Conservation (phyloP, 2,888 invertebrate genomes). For the Xestoiulus laeticollis region DNA sequence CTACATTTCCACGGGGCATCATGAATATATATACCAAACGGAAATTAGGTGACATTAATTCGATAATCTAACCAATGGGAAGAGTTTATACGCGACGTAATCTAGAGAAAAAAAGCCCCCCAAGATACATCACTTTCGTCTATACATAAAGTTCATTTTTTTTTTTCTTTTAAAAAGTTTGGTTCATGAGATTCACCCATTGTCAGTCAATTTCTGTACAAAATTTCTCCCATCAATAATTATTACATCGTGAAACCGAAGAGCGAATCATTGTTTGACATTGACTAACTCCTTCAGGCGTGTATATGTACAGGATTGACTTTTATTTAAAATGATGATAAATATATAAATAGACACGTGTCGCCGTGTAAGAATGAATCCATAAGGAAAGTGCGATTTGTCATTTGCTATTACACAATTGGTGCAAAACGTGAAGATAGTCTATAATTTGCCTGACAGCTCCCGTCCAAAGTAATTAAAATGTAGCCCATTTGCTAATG, state of each 20-base stretch:
- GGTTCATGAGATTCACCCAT: neutral
- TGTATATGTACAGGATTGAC: constrained; percentile 13
- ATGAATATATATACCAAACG: constrained; percentile 38
- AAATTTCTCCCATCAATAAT: constrained; percentile 13
- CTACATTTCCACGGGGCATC: neutral
- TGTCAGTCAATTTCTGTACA: neutral
- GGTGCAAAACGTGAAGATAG: neutral
- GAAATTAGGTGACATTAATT: constrained; percentile 39
- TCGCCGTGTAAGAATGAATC: neutral
- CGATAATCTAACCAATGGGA: constrained; percentile 28
- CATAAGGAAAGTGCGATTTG: constrained; percentile 32
- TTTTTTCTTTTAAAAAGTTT: neutral
- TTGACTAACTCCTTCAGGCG: constrained; percentile 28
- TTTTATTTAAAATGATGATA: constrained; percentile 24
- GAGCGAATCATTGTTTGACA: constrained; percentile 35
- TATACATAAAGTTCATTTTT: no score
- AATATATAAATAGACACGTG: neutral
- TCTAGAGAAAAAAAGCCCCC: neutral
- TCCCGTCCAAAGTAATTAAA: constrained; percentile 36
- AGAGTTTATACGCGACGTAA: neutral
- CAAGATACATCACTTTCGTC: neutral
- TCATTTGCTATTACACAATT: constrained; percentile 40
- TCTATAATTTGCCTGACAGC: constrained; percentile 30
- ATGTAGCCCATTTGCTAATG: neutral
- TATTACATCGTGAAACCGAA: neutral